Percentiles rank a stretch among this genome's conserved stretches.
Conservation (phyloP, 1,140 invertebrate species). For the Agrypnia vestita region DNA sequence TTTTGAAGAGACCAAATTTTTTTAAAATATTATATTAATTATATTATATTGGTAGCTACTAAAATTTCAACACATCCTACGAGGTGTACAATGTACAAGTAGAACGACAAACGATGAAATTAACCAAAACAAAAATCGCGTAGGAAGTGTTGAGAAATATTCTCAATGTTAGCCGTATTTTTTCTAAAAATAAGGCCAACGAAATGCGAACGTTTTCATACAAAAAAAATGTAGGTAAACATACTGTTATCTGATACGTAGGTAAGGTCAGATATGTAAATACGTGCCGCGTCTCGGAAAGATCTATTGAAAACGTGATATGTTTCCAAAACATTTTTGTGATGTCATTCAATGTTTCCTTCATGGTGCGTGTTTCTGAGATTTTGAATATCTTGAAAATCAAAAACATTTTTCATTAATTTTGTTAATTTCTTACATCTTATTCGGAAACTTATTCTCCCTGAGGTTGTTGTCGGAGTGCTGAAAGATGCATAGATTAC, state of each 20-base stretch:
- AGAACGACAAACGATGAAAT: too few relatives aligned
- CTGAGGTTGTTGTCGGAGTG: too few relatives aligned
- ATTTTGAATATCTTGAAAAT: background rate
- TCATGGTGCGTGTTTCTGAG: background rate
- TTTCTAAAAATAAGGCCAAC: background rate
- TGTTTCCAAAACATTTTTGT: constrained; percentile 2
- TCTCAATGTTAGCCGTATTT: background rate
- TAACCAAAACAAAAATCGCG: background rate
- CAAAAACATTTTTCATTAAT: too few relatives aligned
- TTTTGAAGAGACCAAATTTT: too few relatives aligned
- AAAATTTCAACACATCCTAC: too few relatives aligned
- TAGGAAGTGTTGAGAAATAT: background rate
- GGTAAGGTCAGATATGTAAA: constrained; percentile 8
- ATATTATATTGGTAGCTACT: too few relatives aligned
- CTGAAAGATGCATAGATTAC: too few relatives aligned
- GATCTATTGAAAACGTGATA: constrained; percentile 18
- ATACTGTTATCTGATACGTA: constrained; percentile 13
- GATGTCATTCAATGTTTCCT: constrained; percentile 20
- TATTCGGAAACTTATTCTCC: too few relatives aligned
- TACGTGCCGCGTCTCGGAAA: constrained; percentile 5
- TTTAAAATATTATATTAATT: too few relatives aligned
- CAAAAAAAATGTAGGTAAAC: constrained; percentile 10
- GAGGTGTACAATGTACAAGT: too few relatives aligned
- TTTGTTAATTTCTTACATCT: too few relatives aligned
- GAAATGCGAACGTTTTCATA: background rate